phyloP scores from a whole-genome alignment of 2,113 vertebrate species.

The Rhea americana region DNA sequence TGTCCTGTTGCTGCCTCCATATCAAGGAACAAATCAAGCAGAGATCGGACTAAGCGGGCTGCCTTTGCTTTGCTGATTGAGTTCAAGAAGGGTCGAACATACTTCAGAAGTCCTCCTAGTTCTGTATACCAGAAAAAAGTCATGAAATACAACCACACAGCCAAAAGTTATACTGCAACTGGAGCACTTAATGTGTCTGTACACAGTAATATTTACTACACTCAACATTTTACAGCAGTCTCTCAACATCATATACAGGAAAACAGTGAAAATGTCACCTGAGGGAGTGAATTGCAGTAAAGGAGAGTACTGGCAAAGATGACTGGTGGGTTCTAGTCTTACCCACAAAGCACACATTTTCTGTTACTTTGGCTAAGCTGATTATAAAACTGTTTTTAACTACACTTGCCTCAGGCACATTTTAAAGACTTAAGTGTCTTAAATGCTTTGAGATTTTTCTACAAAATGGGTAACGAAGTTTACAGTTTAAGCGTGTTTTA shows the following conservation, averaged over 20 bases:
- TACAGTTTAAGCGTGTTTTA: background rate
- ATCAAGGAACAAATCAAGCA: conserved; percentile 96
- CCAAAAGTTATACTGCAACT: background rate
- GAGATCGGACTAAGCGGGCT: conserved; percentile 91
- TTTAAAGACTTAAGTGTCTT: background rate
- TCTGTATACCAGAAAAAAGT: conserved; percentile 73
- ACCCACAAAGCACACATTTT: rapidly evolving
- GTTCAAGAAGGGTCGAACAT: conserved; percentile 95
- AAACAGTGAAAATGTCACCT: background rate
- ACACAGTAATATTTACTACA: background rate
- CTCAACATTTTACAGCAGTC: background rate
- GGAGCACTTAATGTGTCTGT: rapidly evolving
- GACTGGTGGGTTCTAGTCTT: background rate
- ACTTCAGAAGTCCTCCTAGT: conserved; percentile 96
- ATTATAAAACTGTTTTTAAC: background rate
- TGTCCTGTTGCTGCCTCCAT: conserved; percentile 99
- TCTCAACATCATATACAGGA: background rate
- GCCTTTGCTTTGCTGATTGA: conserved; percentile 95
- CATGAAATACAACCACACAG: background rate
- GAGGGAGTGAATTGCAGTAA: background rate
- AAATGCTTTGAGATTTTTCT: background rate
- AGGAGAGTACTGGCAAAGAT: background rate
- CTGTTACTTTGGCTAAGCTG: background rate
- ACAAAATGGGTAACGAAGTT: background rate
- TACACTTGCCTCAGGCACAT: background rate